Conservation (phyloP, 92 coral and sea anemone species). For the Porites lobata region DNA sequence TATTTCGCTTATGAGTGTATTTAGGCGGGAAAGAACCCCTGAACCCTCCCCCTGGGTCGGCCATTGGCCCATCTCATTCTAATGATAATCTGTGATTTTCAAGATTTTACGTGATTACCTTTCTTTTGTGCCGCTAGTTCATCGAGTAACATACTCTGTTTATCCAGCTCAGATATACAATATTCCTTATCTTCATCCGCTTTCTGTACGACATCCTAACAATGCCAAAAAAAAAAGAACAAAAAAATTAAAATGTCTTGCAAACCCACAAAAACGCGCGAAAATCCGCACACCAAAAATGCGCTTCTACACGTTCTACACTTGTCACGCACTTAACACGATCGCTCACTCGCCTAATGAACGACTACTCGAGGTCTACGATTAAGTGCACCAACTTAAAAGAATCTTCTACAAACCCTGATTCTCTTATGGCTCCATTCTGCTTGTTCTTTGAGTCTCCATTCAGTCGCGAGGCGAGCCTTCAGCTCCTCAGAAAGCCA, state of each 20-base stretch:
- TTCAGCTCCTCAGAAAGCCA: conserved; percentile 94
- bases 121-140: conserved; percentile 93
- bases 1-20: no score
- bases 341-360: no score
- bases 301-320: no score
- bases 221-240: background rate
- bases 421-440: conserved; percentile 84
- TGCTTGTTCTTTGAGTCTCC: conserved; percentile 82
- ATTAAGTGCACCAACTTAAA: background rate
- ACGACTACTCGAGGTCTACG: background rate
- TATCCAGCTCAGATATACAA: conserved; percentile 90
- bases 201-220: conserved; percentile 85
- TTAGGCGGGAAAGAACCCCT: no score
- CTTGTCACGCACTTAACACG: no score
- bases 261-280: background rate
- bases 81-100: no score
- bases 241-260: background rate
- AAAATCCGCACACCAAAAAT: no score
- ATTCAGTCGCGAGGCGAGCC: conserved; percentile 74
- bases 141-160: conserved; percentile 87
- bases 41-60: no score
- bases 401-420: conserved; percentile 52
- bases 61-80: no score
- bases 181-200: conserved; percentile 94
- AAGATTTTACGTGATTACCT: conserved; percentile 56